Evolutionary conservation across 2,797 vertebrate species (phyloP).

Genomic region (Alfaro cultratus): DNA sequence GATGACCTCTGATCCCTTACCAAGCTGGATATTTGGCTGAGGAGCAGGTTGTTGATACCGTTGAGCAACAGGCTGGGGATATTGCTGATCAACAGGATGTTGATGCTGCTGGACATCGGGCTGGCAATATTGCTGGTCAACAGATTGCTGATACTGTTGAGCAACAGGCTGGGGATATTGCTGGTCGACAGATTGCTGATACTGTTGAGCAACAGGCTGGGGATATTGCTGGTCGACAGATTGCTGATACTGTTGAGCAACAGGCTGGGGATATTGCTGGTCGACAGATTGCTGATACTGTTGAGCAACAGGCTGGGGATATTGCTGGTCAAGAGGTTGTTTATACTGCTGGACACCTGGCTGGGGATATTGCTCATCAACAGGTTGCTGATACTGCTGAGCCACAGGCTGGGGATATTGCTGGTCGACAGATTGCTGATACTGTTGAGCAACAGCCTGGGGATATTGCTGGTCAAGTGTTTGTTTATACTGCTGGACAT

Average conservation of each 20-base stretch:
- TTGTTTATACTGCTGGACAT: too few species aligned
- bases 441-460: not conserved
- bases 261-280: not conserved
- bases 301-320: not conserved
- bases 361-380: not conserved
- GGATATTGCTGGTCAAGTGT: too few species aligned
- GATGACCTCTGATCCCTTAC: slow-evolving; percentile 28
- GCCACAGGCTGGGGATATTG: not conserved
- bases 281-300: not conserved
- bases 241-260: not conserved
- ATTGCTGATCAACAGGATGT: too few species aligned
- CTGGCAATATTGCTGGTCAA: not conserved
- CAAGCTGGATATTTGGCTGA: not conserved
- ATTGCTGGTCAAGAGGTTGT: not conserved
- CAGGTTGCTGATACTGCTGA: too few species aligned
- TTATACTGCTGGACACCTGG: fast-evolving
- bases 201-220: not conserved
- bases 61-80: not conserved
- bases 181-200: not conserved
- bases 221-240: not conserved
- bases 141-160: not conserved
- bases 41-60: not conserved
- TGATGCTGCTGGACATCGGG: not conserved
- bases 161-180: not conserved
- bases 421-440: not conserved